Base-by-base conservation (phyloP, 1,140 invertebrate genomes). In the Gerris buenoi region DNA sequence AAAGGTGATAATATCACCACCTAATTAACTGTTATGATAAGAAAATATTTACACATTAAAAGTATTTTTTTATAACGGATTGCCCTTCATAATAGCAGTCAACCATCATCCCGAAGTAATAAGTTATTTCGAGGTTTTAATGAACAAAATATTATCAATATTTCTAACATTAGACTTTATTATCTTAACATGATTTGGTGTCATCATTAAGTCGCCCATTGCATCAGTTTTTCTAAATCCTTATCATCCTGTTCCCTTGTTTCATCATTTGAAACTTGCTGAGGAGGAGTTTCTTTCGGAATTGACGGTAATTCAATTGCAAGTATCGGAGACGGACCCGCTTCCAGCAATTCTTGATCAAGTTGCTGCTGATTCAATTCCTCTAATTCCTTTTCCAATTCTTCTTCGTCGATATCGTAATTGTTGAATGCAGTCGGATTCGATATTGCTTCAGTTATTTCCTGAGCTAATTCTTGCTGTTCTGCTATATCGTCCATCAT, bases 401-500 rank as follows among this genome's bases (percentile, higher is more conserved):
- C 89, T 70, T 90, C 88, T 70, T 74, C 63, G 26, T 98, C 95
- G 79, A 98, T 94, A 15, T 96, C 79, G 76, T 95, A 92, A 74
- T 91, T 86, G 63, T 86, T 85, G 80, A 98, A 95, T 33, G 93
- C 94, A 65, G 95, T 88, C 68, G 95, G 95, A 80, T 95, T 97
- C 58, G 93, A 97, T 77, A 99, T 99, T 3, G 95, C 96, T 75
- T 98, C 93, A 0, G 93, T 95, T 73, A 99, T 98, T 86, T 99
- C 97, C 73, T 88, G 88, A 0, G 96, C 94, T 56, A 99, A 88
- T 78, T 99, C 96, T 79, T 99, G 95, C 79, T 99, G 97, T 77
- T 99, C 97, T 27, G 95, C 93, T 73, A 99, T 96, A 74, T 99
- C 97, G 76, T 99, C 97, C 95, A 99, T 98, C 80, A 99, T 90